phyloP scores from a whole-genome alignment of 1,140 invertebrate species.

The Pteromalus puparum region DNA sequence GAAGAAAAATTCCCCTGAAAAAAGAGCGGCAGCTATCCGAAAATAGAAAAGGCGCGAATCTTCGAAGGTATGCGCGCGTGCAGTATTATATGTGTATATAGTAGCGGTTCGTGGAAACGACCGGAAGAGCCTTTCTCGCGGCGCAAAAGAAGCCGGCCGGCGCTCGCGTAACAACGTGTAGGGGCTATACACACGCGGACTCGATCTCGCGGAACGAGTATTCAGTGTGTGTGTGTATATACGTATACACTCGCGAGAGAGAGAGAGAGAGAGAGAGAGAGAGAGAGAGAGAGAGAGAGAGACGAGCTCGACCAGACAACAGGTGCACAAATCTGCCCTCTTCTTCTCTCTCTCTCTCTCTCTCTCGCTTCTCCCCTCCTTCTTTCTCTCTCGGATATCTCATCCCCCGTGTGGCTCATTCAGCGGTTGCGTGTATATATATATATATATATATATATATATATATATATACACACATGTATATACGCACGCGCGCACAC shows the following conservation, averaged over 20 bases:
- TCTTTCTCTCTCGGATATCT: not conserved
- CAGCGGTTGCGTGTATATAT: not conserved
- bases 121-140: constrained; percentile 6
- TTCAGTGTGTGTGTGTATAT: constrained; percentile 26
- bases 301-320: constrained; percentile 49
- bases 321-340: constrained; percentile 56
- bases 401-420: not conserved
- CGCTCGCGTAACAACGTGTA: not conserved
- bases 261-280: constrained; percentile 29
- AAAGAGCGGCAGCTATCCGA: too few species aligned
- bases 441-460: not conserved
- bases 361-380: not conserved
- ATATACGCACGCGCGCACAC: not conserved
- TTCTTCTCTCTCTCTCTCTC: not conserved
- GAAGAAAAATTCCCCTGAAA: too few species aligned
- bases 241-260: constrained; percentile 35
- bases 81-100: too few species aligned
- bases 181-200: not conserved
- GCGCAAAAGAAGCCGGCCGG: constrained; percentile 2
- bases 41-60: not conserved
- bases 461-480: not conserved
- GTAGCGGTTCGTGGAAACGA: constrained; percentile 14
- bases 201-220: not conserved
- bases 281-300: constrained; percentile 15
- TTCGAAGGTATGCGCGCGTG: too few species aligned